These are phyloP conservation scores for Rhizomys pruinosus DNA, from an alignment of 2,113 vertebrate species.

Conservation along the genomic window DNA sequence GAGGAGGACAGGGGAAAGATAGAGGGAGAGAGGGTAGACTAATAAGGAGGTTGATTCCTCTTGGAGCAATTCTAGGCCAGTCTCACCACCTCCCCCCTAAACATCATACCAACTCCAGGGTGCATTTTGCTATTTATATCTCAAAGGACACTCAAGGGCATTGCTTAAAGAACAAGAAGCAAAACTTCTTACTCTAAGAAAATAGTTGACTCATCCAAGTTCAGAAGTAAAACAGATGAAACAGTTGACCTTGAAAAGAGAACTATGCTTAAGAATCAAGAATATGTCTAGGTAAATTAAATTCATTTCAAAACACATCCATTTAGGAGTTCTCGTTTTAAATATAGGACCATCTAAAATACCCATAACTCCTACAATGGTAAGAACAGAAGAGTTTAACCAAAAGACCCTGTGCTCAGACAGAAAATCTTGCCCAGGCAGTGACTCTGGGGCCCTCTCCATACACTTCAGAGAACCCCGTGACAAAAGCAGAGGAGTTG, in stretches of 20 bases:
- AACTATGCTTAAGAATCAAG: not conserved
- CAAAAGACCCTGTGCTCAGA: not conserved
- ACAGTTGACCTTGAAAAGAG: not conserved
- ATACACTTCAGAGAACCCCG: not conserved
- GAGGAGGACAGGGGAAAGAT: not conserved
- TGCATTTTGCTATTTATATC: not conserved
- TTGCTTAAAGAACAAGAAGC: not conserved
- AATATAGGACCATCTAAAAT: slow-evolving; percentile 31
- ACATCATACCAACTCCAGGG: not conserved
- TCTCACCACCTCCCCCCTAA: not conserved
- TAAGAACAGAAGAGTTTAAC: not conserved
- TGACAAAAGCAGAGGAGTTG: not conserved
- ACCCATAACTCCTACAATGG: not conserved
- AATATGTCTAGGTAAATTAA: slow-evolving; percentile 25
- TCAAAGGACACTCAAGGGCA: not conserved
- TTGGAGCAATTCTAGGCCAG: not conserved
- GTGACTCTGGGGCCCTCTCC: not conserved
- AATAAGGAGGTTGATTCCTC: not conserved
- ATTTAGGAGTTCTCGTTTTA: not conserved
- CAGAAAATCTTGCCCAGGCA: not conserved
- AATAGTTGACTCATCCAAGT: not conserved
- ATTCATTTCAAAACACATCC: slow-evolving; percentile 3
- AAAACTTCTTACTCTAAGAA: slow-evolving; percentile 20
- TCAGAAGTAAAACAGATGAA: not conserved
- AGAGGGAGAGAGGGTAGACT: not conserved